Base-by-base conservation (phyloP, 2,888 invertebrate species). In the Aphidius colemani region DNA sequence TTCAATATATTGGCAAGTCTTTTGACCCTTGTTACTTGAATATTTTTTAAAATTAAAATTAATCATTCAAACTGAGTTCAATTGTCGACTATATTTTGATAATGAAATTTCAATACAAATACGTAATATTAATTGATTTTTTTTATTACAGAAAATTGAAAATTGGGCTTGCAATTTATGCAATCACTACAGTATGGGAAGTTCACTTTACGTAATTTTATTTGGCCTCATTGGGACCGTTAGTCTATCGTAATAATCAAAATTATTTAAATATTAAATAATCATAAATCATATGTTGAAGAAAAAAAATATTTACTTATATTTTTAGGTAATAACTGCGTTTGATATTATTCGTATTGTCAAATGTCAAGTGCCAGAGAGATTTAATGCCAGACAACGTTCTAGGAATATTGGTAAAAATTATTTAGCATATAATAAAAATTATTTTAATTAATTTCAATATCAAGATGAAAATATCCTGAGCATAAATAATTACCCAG, bases 161-260 rank as follows among this genome's bases (percentile, higher is more conserved):
- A 73, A 72, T 63, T 58, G 76, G 8, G 74, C 75, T 11, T 82
- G 82, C 66, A 71, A 72, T 18, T 61, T 81, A 44, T 82, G 82
- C 65, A 74, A 79, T 59, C 72, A 76, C 50, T 74, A 74, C 50
- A 66, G 56, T 3, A 76, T 81, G 75, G 81, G 81, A 44, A 79
- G 73, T 65, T 69, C 75, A 11, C 63, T 76, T 13, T 82, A 78
- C 69, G 80, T 81, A n/a, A 74, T 75, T 30, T 56, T 78, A 43
- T 71, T 81, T 57, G 81, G 81, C 68, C 70, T 82, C 61, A 77
- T 82, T 69, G 81, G 81, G 69, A 78, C 77, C 72, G 82, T 82
- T 76, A 80, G 81, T 82, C 71, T 63, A 72, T 71, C 70, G 67
- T 72, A 70, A 73, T 72, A 70, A 66, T 66, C 60, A 48, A 66